Evolutionary conservation across 2,797 vertebrate species (phyloP), one percentile per base, ranked within the genome.

Genomic region (Schizothorax lantsangensis): DNA sequence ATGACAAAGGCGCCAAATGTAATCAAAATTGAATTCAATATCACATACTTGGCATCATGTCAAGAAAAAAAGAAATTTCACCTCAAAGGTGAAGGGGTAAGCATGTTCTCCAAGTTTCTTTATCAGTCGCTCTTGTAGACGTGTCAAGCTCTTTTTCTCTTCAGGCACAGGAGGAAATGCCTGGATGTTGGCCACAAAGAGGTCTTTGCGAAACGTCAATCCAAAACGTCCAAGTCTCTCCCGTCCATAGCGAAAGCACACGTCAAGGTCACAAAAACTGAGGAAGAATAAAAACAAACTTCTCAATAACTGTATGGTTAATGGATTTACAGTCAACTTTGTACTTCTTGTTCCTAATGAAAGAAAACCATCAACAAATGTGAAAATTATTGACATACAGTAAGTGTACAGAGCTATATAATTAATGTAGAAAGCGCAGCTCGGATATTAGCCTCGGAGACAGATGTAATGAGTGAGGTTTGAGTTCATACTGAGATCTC

Each of bases 211-310:
- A 79, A 99, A 99, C 0, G 98, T 98, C 93, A 99, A 88, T 0
- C 98, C 98, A 77, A 99, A 81, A 99, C 98, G 1, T 99, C 98
- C 93, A 99, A 89, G 89, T 99, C 98, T n/a, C 93, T 99, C 98
- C 0, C 98, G 97, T 47, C 98, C 98, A 0, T 99, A 99, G 69
- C 98, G 98, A 99, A 99, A 2, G 98, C 98, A 79, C 97, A 99
- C n/a, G 97, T 99, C 94, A 99, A 87, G 0, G 97, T 98, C 88
- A 98, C 97, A 0, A 98, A 99, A 43, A 98, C 98, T 99, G 93
- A 8, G 6, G 75, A 83, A 47, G 40, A 72, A 88, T 84, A 21
- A 12, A 66, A 57, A 47, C 23, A 49, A 83, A 45, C 26, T 72
- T 43, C 40, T 75, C 10, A 64, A 30, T 73, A 59, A 54, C 19